A percentile compares a stretch with the other conserved stretches of the same genome.
phyloP scores from a whole-genome alignment of 2,888 invertebrate genomes.

The Apodemia mormo region DNA sequence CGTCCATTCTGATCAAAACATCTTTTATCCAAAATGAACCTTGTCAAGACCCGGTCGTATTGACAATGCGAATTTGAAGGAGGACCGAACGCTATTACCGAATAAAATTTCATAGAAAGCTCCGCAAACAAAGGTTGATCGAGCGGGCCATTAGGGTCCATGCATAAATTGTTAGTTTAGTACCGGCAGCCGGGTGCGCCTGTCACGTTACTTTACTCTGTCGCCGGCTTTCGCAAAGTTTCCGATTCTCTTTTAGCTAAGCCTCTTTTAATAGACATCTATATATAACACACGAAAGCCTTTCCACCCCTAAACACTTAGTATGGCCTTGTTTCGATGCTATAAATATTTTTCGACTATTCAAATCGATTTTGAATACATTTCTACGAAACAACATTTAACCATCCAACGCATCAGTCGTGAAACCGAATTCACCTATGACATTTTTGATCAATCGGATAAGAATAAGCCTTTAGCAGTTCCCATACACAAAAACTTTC shows the following conservation, averaged over 20 bases:
- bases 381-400: too few relatives aligned
- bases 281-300: conserved; percentile 7
- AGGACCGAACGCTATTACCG: conserved; percentile 62
- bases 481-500: too few relatives aligned
- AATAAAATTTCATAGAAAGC: conserved; percentile 81
- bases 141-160: conserved; percentile 71
- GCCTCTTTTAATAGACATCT: conserved; percentile 24
- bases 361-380: not conserved
- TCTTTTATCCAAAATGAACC: conserved; percentile 16
- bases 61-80: conserved; percentile 50
- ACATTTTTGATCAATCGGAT: too few relatives aligned
- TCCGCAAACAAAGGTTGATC: conserved; percentile 73
- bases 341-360: conserved; percentile 15
- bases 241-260: conserved; percentile 25
- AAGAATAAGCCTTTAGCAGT: too few relatives aligned
- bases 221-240: conserved; percentile 22
- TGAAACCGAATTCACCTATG: too few relatives aligned
- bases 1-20: conserved; percentile 11
- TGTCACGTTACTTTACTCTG: conserved; percentile 16
- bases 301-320: not conserved
- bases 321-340: not conserved
- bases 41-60: conserved; percentile 41
- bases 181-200: conserved; percentile 48
- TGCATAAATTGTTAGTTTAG: conserved; percentile 80
- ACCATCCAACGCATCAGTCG: too few relatives aligned